phyloP scores from a whole-genome alignment of 2,113 vertebrate genomes.

The Rhagologus leucostigma region DNA sequence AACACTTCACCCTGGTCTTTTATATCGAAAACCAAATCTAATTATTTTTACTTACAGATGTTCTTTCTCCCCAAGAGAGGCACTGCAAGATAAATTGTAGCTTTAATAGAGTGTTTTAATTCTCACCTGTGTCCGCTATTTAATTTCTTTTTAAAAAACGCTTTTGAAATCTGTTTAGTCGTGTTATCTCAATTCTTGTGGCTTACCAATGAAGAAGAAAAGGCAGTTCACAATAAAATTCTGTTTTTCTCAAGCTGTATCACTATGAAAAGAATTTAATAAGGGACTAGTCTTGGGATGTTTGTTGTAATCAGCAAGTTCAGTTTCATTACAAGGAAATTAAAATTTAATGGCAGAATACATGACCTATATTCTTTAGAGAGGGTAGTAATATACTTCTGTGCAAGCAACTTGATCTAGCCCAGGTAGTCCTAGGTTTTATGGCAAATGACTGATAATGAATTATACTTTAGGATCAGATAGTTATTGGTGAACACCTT shows the following conservation, averaged over 20 bases:
- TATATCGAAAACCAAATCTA: not conserved
- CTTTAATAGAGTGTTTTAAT: not conserved
- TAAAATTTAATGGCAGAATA: not conserved
- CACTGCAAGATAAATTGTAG: not conserved
- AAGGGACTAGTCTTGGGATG: not conserved
- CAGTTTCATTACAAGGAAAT: not conserved
- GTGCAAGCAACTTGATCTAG: not conserved
- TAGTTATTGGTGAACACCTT: fast-evolving
- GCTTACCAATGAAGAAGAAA: not conserved
- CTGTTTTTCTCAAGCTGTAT: not conserved
- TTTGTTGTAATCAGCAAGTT: not conserved
- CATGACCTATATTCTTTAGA: not conserved
- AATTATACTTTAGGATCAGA: not conserved
- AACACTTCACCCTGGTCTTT: not conserved
- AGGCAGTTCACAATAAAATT: not conserved
- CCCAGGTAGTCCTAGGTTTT: not conserved
- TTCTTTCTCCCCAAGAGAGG: not conserved
- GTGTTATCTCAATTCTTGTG: not conserved
- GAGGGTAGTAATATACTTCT: not conserved
- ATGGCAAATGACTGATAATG: not conserved
- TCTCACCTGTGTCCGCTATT: not conserved
- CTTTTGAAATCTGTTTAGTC: not conserved
- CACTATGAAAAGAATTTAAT: not conserved
- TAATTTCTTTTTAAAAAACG: not conserved
- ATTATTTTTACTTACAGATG: not conserved